Percentiles rank a stretch among this genome's conserved stretches.
These are phyloP conservation scores for Pteria penguin DNA, from an alignment of 2,888 invertebrate species.

Conservation along the genomic window DNA sequence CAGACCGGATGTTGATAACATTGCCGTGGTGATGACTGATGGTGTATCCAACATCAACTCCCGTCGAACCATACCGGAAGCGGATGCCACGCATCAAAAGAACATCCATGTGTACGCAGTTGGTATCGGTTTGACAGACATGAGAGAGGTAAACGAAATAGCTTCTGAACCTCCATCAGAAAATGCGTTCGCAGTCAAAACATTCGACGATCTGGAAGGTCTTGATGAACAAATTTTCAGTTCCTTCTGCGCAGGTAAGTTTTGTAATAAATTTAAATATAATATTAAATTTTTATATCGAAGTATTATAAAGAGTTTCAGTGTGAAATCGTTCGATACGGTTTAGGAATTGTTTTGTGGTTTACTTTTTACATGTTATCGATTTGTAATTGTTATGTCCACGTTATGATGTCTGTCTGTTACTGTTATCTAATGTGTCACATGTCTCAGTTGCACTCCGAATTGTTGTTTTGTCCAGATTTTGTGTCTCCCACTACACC, in stretches of 20 bases:
- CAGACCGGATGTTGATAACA: constrained; percentile 59
- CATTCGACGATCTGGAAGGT: constrained; percentile 54
- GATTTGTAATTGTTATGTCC: too few species aligned
- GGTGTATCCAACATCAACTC: constrained; percentile 72
- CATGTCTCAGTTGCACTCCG: too few species aligned
- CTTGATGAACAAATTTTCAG: constrained; percentile 43
- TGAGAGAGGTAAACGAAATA: constrained; percentile 60
- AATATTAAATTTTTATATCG: too few species aligned
- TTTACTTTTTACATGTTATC: too few species aligned
- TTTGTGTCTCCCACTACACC: too few species aligned
- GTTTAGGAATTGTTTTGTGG: too few species aligned
- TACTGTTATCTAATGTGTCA: too few species aligned
- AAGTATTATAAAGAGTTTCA: too few species aligned
- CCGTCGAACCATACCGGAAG: constrained; percentile 64
- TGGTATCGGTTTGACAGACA: constrained; percentile 59
- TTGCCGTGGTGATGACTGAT: constrained; percentile 65
- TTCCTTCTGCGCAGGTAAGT: constrained; percentile 43
- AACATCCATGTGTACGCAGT: constrained; percentile 57
- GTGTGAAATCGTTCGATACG: too few species aligned
- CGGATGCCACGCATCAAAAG: constrained; percentile 46
- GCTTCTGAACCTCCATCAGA: constrained; percentile 54
- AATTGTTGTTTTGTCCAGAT: too few species aligned
- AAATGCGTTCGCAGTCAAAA: constrained; percentile 53
- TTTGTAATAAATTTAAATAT: too few species aligned
- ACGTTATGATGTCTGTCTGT: too few species aligned